Evolutionary conservation across 2,113 vertebrate genomes (phyloP), one percentile per base, ranked within the genome.

Genomic region (Amazona vittata): DNA sequence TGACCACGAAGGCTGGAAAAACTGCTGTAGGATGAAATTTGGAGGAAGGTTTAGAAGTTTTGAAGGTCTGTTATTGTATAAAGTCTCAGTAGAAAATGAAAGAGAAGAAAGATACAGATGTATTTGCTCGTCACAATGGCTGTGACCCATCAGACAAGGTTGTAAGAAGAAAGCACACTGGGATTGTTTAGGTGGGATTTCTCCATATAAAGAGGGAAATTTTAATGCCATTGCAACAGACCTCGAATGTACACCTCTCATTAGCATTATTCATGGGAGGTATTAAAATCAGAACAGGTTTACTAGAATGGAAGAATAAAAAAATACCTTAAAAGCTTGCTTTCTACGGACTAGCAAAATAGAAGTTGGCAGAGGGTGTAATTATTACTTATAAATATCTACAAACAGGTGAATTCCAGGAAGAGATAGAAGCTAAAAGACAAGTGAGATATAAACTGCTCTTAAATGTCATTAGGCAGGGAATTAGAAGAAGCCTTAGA

Each of bases 301-400:
- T 86, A 70, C 35, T 86, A 70, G n/a, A 63, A 55, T 35, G 22
- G 19, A 83, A 90, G 29, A 92, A 29, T 2, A 90, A 46, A 86
- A 6, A 83, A 59, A 8, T 29, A 25, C 25, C 15, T 73, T 59
- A 3, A 71, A 85, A 76, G 2, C 6, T 69, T 77, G 2, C 41
- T 76, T 77, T 80, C 37, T 90, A 50, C 19, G 75, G 43, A n/a
- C 28, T 44, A 70, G 37, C 25, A 86, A 63, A 90, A 81, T 50
- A 12, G 93, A 90, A 92, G 19, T 25, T 88, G 75, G 31, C 64
- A 93, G 43, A 68, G 53, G 59, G 83, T 94, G 59, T 59, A 86
- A 91, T 91, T 94, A 71, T 74, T 84, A 39, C 53, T 91, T 94
- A 84, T 95, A 89, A 89, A 86, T 94, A 83, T 81, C 93, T 86